Conservation (phyloP, 1,140 invertebrate species). For the Centruroides vittatus region DNA sequence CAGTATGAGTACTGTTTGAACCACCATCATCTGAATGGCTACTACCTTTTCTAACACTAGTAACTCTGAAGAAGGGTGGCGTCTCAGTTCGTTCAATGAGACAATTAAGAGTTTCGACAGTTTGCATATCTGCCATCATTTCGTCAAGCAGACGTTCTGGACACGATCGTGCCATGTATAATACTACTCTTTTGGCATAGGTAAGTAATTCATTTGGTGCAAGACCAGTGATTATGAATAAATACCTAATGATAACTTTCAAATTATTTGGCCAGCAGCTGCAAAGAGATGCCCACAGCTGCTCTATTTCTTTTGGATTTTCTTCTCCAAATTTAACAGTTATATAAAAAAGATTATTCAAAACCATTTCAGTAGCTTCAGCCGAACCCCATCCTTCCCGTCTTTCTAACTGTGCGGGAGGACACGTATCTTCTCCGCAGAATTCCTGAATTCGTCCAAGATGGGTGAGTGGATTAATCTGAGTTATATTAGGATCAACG, state of each 20-base stretch:
- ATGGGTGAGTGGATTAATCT: slow-evolving; percentile 36
- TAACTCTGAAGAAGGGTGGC: slow-evolving; percentile 89
- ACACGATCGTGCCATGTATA: slow-evolving; percentile 76
- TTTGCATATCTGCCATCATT: slow-evolving; percentile 83
- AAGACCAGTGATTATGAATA: slow-evolving; percentile 92
- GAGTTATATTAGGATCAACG: slow-evolving; percentile 86
- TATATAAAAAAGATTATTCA: slow-evolving; percentile 97
- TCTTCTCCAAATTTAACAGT: slow-evolving; percentile 94
- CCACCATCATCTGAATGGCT: slow-evolving; percentile 52
- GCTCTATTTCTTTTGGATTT: slow-evolving; percentile 87
- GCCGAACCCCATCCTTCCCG: slow-evolving; percentile 91
- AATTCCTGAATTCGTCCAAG: slow-evolving; percentile 17
- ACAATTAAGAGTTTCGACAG: slow-evolving; percentile 87
- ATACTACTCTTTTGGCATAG: slow-evolving; percentile 82
- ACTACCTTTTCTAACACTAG: slow-evolving; percentile 75
- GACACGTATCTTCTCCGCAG: slow-evolving; percentile 15
- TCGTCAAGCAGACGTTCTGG: slow-evolving; percentile 87
- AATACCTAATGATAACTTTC: slow-evolving; percentile 91
- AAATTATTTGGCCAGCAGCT: slow-evolving; percentile 94
- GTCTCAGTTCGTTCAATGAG: slow-evolving; percentile 92
- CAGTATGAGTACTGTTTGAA: slow-evolving; percentile 28
- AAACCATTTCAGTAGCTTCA: slow-evolving; percentile 98
- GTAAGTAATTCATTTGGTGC: slow-evolving; percentile 79
- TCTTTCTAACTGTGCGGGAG: slow-evolving; percentile 31
- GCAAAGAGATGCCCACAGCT: slow-evolving; percentile 88